Evolutionary conservation across 23 tunicate genomes (phyloP).

Genomic region (Botrylloides violaceus): DNA sequence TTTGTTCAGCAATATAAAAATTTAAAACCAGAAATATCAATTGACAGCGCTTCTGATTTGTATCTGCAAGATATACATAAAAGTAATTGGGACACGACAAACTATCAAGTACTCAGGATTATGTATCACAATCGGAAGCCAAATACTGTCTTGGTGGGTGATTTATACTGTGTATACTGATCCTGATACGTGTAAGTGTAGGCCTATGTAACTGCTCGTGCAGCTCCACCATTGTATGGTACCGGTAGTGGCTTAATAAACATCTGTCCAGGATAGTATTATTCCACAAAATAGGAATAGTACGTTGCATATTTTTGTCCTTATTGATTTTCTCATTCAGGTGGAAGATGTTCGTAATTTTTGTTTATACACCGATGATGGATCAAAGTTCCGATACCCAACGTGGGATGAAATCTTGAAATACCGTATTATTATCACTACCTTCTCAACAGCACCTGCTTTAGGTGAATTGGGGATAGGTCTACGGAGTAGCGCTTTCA

Average conservation of each 20-base stretch:
- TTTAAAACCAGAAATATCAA: too few species aligned
- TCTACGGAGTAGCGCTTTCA: conserved; percentile 24
- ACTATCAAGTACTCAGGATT: conserved; percentile 27
- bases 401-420: conserved; percentile 29
- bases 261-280: too few species aligned
- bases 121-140: conserved; percentile 40
- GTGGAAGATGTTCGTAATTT: conserved; percentile 1
- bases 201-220: background rate
- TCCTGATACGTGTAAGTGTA: too few species aligned
- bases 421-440: conserved; percentile 39
- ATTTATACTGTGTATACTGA: too few species aligned
- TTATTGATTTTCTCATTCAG: too few species aligned
- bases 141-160: conserved; percentile 14
- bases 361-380: conserved; percentile 21
- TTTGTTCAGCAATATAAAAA: too few species aligned
- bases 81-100: conserved; percentile 22
- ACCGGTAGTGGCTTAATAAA: too few species aligned
- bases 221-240: background rate
- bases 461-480: conserved; percentile 42
- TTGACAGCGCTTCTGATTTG: conserved; percentile 45
- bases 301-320: too few species aligned
- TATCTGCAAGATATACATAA: conserved; percentile 20
- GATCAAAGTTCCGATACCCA: conserved; percentile 36
- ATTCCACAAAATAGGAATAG: too few species aligned
- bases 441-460: conserved; percentile 40